These are phyloP conservation scores for Vultur gryphus DNA, from an alignment of 2,797 vertebrate species.

Conservation along the genomic window DNA sequence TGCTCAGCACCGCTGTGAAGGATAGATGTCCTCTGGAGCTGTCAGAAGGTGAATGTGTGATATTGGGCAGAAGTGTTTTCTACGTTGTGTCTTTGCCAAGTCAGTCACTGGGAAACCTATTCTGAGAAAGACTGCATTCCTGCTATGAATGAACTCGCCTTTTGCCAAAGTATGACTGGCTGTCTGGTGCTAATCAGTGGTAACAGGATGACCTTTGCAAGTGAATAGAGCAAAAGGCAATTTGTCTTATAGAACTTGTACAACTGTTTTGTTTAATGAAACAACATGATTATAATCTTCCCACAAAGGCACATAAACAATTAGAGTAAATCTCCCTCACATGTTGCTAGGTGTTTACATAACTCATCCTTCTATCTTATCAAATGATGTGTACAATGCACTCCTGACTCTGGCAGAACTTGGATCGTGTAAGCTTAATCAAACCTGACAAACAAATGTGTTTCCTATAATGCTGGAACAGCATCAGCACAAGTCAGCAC, in stretches of 20 bases:
- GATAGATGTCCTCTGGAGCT: slow-evolving; percentile 40
- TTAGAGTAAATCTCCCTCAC: slow-evolving; percentile 68
- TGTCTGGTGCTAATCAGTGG: slow-evolving; percentile 58
- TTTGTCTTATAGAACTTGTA: slow-evolving; percentile 68
- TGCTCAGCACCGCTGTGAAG: not conserved
- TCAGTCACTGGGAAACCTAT: slow-evolving; percentile 64
- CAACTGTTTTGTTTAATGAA: slow-evolving; percentile 68
- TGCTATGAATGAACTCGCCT: slow-evolving; percentile 58
- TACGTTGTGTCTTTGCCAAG: slow-evolving; percentile 32
- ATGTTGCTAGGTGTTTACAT: slow-evolving; percentile 62
- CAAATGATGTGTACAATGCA: slow-evolving; percentile 45
- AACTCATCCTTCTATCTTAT: slow-evolving; percentile 64
- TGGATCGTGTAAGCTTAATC: slow-evolving; percentile 26
- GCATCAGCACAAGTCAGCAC: slow-evolving; percentile 2
- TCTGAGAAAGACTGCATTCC: slow-evolving; percentile 48
- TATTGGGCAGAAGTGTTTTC: slow-evolving; percentile 30
- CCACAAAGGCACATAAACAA: slow-evolving; percentile 64
- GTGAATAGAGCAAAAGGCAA: slow-evolving; percentile 65
- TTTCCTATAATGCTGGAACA: slow-evolving; percentile 50
- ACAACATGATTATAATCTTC: slow-evolving; percentile 68
- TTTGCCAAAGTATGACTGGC: slow-evolving; percentile 32
- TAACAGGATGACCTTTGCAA: slow-evolving; percentile 67
- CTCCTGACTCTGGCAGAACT: slow-evolving; percentile 53
- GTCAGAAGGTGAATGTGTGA: slow-evolving; percentile 52
- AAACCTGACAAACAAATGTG: slow-evolving; percentile 59